Percentiles rank a stretch among this genome's conserved stretches.
phyloP scores from a whole-genome alignment of 2,888 invertebrate species.

The Homarus gammarus region DNA sequence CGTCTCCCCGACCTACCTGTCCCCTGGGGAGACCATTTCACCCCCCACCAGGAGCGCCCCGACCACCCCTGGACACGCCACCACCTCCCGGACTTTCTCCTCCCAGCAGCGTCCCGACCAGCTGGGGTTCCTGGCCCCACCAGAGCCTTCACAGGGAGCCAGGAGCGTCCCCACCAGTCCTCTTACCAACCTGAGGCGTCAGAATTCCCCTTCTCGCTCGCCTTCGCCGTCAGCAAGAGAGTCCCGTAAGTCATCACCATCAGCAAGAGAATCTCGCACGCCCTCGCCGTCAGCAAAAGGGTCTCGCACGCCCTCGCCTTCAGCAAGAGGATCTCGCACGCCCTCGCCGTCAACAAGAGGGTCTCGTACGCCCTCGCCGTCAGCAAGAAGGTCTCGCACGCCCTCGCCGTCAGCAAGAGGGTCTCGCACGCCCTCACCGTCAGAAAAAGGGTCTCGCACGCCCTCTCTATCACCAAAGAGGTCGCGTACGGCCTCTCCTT shows the following conservation, averaged over 20 bases:
- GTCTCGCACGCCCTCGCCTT: neutral
- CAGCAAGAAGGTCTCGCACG: neutral
- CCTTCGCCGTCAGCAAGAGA: neutral
- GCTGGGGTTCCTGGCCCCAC: slow-evolving; percentile 45
- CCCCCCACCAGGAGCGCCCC: slow-evolving; percentile 40
- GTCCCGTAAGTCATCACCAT: neutral
- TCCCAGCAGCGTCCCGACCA: slow-evolving; percentile 20
- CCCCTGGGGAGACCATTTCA: neutral
- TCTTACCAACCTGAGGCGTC: neutral
- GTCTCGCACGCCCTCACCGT: neutral
- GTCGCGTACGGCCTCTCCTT: too few relatives aligned
- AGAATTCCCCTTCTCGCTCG: neutral
- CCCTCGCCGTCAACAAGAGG: neutral
- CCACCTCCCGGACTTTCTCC: neutral
- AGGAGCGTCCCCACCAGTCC: slow-evolving; percentile 25
- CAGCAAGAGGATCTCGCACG: slow-evolving; percentile 5
- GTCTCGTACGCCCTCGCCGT: neutral
- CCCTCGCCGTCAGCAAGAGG: neutral
- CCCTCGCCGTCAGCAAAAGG: neutral
- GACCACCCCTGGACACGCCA: slow-evolving; percentile 7
- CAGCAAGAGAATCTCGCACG: neutral
- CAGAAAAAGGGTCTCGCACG: slow-evolving; percentile 5
- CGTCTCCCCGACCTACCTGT: slow-evolving; percentile 17
- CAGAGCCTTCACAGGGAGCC: neutral
- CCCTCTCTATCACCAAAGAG: neutral